Base-by-base conservation (phyloP, 2,113 vertebrate genomes). In the Nansenia antarctica region DNA sequence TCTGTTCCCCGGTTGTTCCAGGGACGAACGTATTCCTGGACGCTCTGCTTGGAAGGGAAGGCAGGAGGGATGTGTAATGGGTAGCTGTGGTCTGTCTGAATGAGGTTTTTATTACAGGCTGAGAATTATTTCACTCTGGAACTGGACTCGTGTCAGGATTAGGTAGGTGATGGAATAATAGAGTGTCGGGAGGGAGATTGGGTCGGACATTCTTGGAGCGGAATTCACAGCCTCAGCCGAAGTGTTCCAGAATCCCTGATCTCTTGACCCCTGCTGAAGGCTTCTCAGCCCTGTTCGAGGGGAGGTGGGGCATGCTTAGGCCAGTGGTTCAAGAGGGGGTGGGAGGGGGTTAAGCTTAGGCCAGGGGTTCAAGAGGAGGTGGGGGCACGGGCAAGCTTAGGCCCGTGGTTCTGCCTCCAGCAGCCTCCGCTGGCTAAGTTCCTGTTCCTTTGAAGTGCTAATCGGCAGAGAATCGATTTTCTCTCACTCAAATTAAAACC, bases 381-480 rank as follows among this genome's bases (percentile, higher is more conserved):
- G n/a, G n/a, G n/a, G n/a, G n/a, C n/a, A n/a, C n/a, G n/a, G n/a
- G n/a, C n/a, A n/a, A n/a, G n/a, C n/a, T n/a, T n/a, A n/a, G n/a
- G n/a, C n/a, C n/a, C n/a, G n/a, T n/a, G n/a, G n/a, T n/a, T n/a
- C n/a, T n/a, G n/a, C n/a, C n/a, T n/a, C n/a, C n/a, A n/a, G n/a
- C 27, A 68, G 54, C 64, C 52, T 77, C 29, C 45, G 73, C 39
- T 49, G n/a, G n/a, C n/a, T 74, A 31, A 32, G 32, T 63, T 67
- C 55, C 57, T 77, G 8, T n/a, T n/a, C 32, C 73, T 85, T 86
- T 83, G 77, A 87, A 84, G 81, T 76, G 30, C 8, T 18, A 35
- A 35, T 57, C 53, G 69, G 31, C 9, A 73, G 55, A 64, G 32
- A 75, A 65, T 71, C 9, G 45, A 27, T 70, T 75, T 47, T n/a